These are phyloP conservation scores for Anabacerthia variegaticeps DNA, from an alignment of 2,797 vertebrate species.

Conservation along the genomic window DNA sequence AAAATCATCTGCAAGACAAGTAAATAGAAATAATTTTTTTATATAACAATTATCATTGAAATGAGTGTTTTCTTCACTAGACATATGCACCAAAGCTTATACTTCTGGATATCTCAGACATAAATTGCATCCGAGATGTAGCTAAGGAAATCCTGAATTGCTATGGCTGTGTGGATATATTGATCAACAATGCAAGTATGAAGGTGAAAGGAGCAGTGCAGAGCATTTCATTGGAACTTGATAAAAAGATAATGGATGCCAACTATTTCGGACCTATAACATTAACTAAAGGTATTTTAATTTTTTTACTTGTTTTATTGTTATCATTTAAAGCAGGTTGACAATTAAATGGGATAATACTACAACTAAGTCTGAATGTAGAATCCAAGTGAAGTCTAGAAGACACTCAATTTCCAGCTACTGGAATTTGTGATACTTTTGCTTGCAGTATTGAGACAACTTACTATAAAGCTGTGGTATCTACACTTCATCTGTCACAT, in stretches of 20 bases:
- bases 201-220: constrained; percentile 91
- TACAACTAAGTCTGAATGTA: not conserved
- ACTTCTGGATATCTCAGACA: constrained; percentile 91
- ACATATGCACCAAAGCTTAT: constrained; percentile 93
- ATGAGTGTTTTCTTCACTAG: constrained; percentile 65
- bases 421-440: not conserved
- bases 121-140: constrained; percentile 85
- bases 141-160: constrained; percentile 87
- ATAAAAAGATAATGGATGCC: constrained; percentile 94
- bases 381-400: not conserved
- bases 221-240: constrained; percentile 88
- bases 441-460: not conserved
- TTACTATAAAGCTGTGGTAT: not conserved
- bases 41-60: not conserved
- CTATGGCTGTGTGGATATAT: constrained; percentile 91
- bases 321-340: not conserved
- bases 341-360: not conserved
- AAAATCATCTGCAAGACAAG: not conserved
- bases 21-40: not conserved
- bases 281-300: constrained; percentile 88
- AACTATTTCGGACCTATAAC: constrained; percentile 96
- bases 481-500: not conserved
- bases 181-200: constrained; percentile 92
- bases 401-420: not conserved
- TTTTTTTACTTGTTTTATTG: not conserved